These are phyloP conservation scores for Corythoichthys haematopterus DNA, from an alignment of 2,113 vertebrate genomes.

Conservation along the genomic window DNA sequence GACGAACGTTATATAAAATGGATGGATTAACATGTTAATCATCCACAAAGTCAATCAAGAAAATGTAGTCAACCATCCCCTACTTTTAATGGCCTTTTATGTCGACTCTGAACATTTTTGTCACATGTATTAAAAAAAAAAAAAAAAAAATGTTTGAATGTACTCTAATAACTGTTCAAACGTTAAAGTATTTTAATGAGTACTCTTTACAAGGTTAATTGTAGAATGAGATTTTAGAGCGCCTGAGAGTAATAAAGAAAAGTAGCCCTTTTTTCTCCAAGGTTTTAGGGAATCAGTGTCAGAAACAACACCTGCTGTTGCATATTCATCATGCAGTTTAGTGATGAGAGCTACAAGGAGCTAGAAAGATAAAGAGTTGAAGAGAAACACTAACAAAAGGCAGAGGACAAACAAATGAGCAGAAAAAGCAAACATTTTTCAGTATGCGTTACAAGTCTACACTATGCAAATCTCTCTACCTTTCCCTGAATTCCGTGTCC, in stretches of 20 bases:
- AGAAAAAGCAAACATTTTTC: background rate
- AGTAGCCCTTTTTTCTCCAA: conserved; percentile 10
- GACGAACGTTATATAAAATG: no score
- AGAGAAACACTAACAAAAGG: background rate
- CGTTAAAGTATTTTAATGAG: background rate
- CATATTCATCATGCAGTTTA: conserved; percentile 62
- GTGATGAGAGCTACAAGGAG: conserved; percentile 27
- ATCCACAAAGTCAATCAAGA: background rate
- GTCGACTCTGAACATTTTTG: background rate
- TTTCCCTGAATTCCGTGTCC: conserved; percentile 5
- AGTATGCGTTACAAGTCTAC: background rate
- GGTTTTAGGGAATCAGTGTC: conserved; percentile 45
- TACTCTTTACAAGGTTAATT: background rate
- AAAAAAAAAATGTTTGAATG: background rate
- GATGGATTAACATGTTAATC: background rate
- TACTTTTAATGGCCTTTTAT: background rate
- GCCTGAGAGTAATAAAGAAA: conserved; percentile 11
- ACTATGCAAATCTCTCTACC: conserved; percentile 19
- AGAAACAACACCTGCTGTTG: conserved; percentile 66
- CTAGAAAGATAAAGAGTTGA: conserved; percentile 7
- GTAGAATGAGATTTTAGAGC: conserved; percentile 10
- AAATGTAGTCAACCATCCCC: background rate
- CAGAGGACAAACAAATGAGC: background rate
- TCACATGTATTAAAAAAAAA: background rate
- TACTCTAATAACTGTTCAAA: background rate